Evolutionary conservation across 2,888 invertebrate genomes (phyloP).

Genomic region (Tridacna gigas): DNA sequence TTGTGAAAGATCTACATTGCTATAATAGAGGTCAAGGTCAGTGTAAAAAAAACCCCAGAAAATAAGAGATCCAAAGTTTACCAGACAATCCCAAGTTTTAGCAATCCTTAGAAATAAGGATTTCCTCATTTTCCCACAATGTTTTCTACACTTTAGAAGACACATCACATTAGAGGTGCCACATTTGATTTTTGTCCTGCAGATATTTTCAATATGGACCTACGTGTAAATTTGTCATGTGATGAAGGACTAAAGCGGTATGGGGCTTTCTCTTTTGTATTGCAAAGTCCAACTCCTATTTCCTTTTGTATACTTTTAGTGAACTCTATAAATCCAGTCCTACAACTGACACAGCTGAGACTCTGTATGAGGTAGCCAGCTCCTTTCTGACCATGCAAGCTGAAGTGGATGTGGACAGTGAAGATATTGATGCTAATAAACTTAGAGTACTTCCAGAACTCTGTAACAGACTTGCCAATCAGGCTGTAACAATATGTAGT

Average conservation of each 20-base stretch:
- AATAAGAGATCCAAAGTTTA: neutral
- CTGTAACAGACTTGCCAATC: conserved; percentile 65
- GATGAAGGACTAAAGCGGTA: no score
- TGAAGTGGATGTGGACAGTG: conserved; percentile 56
- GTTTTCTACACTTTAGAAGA: neutral
- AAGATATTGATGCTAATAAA: conserved; percentile 55
- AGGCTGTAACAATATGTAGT: conserved; percentile 66
- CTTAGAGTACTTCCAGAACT: conserved; percentile 66
- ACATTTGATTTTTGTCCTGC: no score
- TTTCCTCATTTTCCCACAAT: neutral
- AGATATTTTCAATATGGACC: no score
- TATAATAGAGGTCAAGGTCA: no score
- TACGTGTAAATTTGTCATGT: no score
- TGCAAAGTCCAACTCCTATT: no score
- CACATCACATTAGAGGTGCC: no score
- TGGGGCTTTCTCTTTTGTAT: no score
- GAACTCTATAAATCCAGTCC: conserved; percentile 70
- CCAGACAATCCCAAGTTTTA: neutral
- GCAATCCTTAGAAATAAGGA: neutral
- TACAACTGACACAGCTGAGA: conserved; percentile 64
- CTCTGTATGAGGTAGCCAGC: conserved; percentile 66
- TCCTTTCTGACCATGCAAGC: conserved; percentile 63
- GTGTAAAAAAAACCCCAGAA: no score
- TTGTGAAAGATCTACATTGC: no score
- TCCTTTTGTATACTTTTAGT: conserved; percentile 41